Percentiles rank a stretch among this genome's conserved stretches.
Conservation (phyloP, 2,113 vertebrate genomes). For the Actenoides hombroni region DNA sequence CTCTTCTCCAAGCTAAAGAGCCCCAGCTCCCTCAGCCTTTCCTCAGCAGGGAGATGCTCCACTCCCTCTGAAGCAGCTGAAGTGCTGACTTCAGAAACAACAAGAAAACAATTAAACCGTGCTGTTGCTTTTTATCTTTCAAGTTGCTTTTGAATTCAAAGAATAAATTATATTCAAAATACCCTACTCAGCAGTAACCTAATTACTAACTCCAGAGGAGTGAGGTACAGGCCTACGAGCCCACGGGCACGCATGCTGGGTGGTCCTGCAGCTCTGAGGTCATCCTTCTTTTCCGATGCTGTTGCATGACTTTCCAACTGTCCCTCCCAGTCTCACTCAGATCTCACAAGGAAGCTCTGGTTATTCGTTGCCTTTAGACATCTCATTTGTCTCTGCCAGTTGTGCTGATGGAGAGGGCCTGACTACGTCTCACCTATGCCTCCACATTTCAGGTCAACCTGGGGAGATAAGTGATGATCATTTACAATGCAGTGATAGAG, state of each 20-base stretch:
- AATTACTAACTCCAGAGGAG: background rate
- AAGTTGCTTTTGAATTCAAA: background rate
- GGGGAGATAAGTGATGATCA: background rate
- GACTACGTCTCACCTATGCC: background rate
- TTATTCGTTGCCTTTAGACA: background rate
- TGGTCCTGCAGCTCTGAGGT: background rate
- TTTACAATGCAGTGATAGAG: background rate
- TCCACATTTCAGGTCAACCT: background rate
- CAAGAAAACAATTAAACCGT: background rate
- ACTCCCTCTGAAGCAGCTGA: background rate
- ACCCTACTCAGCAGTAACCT: background rate
- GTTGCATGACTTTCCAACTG: background rate
- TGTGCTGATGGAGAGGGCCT: background rate
- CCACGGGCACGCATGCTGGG: background rate
- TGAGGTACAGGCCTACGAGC: background rate
- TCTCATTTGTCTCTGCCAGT: background rate
- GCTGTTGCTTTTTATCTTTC: background rate
- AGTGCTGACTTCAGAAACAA: background rate
- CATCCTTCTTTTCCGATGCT: background rate
- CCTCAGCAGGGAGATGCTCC: no score
- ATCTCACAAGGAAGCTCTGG: background rate
- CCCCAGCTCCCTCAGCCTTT: no score
- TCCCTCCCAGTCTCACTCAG: background rate
- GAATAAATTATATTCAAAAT: background rate
- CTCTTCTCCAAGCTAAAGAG: no score